Evolutionary conservation across 2,888 invertebrate genomes (phyloP).

Genomic region (Andrena praecox): DNA sequence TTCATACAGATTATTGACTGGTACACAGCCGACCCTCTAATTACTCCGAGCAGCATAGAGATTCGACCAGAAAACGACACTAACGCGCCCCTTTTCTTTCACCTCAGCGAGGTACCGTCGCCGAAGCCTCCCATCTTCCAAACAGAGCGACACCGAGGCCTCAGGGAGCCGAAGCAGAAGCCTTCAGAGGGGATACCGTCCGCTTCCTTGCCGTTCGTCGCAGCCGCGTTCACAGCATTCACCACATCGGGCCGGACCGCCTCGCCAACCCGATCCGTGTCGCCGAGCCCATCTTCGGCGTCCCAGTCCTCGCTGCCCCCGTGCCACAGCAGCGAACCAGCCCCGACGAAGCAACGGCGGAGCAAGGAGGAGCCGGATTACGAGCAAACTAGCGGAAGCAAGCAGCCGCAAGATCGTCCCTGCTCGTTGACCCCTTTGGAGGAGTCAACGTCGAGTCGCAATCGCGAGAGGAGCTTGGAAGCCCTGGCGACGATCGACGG

Average conservation of each 20-base stretch:
- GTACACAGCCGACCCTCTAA: too few relatives aligned
- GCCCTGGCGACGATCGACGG: slow-evolving; percentile 9
- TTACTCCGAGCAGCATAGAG: neutral
- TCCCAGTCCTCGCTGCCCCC: slow-evolving; percentile 55
- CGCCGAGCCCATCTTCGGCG: slow-evolving; percentile 54
- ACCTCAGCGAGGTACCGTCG: slow-evolving; percentile 38
- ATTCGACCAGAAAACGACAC: neutral
- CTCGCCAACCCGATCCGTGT: slow-evolving; percentile 59
- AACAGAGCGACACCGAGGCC: slow-evolving; percentile 26
- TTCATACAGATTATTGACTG: too few relatives aligned
- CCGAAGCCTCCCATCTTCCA: slow-evolving; percentile 57
- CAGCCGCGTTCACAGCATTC: slow-evolving; percentile 61
- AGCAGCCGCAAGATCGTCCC: neutral
- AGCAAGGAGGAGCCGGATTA: slow-evolving; percentile 8
- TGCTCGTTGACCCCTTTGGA: slow-evolving; percentile 12
- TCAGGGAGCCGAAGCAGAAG: slow-evolving; percentile 26
- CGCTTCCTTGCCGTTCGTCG: slow-evolving; percentile 51
- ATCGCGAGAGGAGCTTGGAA: slow-evolving; percentile 18
- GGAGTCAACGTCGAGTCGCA: neutral
- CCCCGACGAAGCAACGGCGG: slow-evolving; percentile 27
- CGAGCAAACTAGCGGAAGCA: neutral
- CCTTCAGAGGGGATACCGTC: slow-evolving; percentile 45
- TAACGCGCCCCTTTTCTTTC: neutral
- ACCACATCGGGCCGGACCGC: slow-evolving; percentile 51
- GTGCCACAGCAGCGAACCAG: slow-evolving; percentile 33